These are phyloP conservation scores for Lepus oiostolus DNA, from an alignment of 2,797 vertebrate species.

Conservation along the genomic window DNA sequence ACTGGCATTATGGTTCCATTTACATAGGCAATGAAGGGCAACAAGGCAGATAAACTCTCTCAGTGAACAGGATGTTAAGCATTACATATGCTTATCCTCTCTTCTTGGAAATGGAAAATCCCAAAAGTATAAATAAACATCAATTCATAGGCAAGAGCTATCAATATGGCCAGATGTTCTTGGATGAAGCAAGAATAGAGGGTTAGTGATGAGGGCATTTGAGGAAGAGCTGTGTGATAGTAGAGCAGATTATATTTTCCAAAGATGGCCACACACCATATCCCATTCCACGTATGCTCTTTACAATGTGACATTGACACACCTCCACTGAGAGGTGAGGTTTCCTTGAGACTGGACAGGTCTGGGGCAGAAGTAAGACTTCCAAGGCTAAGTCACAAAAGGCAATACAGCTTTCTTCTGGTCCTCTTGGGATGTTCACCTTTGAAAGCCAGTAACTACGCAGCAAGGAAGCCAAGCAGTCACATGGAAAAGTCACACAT, in stretches of 20 bases:
- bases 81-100: background rate
- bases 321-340: background rate
- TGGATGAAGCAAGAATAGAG: slow-evolving; percentile 39
- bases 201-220: background rate
- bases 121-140: background rate
- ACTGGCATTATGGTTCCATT: background rate
- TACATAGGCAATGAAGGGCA: background rate
- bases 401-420: background rate
- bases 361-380: background rate
- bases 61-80: background rate
- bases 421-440: background rate
- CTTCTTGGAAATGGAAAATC: slow-evolving; percentile 25
- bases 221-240: background rate
- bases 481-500: background rate
- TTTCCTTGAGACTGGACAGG: background rate
- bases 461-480: background rate
- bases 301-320: background rate
- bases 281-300: background rate
- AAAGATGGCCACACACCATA: background rate
- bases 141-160: background rate
- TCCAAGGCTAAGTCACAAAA: background rate
- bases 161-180: background rate
- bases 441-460: background rate
- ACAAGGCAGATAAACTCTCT: background rate
- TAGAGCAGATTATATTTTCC: background rate